A percentile compares a stretch with the other conserved stretches of the same genome.
phyloP scores from a whole-genome alignment of 2,888 invertebrate species.

The Drosophila meridiana region DNA sequence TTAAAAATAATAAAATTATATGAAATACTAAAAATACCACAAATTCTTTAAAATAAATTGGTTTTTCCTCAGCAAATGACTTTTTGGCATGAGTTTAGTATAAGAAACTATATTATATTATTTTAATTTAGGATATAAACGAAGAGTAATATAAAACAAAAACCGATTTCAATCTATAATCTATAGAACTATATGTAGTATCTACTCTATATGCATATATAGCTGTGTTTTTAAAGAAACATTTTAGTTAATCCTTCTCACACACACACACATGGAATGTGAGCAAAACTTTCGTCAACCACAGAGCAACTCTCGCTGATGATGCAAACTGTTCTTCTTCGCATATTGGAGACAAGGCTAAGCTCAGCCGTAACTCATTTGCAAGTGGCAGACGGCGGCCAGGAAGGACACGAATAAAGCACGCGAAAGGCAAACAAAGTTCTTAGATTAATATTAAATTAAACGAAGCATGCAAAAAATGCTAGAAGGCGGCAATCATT shows the following conservation, averaged over 20 bases:
- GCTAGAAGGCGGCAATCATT: conserved; percentile 77
- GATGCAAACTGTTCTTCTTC: neutral
- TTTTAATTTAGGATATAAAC: too few species aligned
- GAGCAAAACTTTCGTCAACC: neutral
- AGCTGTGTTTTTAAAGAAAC: too few species aligned
- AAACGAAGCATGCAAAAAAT: conserved; percentile 82
- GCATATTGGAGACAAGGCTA: neutral
- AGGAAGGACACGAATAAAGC: conserved; percentile 33
- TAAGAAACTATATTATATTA: too few species aligned
- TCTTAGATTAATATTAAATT: conserved; percentile 83
- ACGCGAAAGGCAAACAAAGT: conserved; percentile 67
- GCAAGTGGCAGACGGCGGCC: conserved; percentile 37
- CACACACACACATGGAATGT: neutral
- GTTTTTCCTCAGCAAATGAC: too few species aligned
- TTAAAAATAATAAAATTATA: too few species aligned
- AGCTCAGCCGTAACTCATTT: conserved; percentile 34
- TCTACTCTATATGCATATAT: too few species aligned
- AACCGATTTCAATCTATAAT: too few species aligned
- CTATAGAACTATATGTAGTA: too few species aligned
- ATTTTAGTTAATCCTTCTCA: neutral
- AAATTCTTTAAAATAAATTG: too few species aligned
- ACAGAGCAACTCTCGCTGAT: neutral
- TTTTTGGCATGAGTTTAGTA: too few species aligned
- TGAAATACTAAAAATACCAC: too few species aligned
- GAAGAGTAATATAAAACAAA: too few species aligned